These are phyloP conservation scores for Amphiura filiformis DNA, from an alignment of 35 echinoderm and acorn worm species.

Conservation along the genomic window DNA sequence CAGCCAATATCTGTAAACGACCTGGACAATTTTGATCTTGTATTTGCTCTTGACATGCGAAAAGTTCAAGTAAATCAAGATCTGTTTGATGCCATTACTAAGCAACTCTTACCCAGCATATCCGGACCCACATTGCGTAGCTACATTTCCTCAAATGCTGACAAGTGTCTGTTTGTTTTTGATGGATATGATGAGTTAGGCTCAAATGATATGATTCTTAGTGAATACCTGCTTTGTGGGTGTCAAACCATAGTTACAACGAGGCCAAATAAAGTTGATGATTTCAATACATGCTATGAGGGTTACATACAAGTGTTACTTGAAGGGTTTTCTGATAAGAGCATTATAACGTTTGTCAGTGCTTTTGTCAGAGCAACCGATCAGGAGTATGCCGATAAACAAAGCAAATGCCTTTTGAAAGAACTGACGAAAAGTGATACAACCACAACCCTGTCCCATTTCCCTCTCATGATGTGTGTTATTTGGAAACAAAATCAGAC, in stretches of 20 bases:
- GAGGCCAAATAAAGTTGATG: neutral
- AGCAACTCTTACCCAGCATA: neutral
- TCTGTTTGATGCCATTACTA: neutral
- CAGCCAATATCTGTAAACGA: neutral
- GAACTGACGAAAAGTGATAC: neutral
- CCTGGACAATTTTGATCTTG: neutral
- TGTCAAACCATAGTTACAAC: neutral
- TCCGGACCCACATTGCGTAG: neutral
- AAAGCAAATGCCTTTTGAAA: neutral
- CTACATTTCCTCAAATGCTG: neutral
- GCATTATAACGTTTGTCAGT: neutral
- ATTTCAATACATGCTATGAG: neutral
- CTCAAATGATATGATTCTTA: neutral
- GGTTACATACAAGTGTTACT: neutral
- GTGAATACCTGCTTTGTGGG: neutral
- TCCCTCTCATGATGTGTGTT: neutral
- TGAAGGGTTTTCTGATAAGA: neutral
- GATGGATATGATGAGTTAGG: neutral
- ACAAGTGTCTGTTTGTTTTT: neutral
- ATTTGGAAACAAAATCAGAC: neutral
- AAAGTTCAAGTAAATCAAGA: neutral
- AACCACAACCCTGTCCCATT: neutral
- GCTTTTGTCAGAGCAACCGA: neutral
- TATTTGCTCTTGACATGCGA: neutral
- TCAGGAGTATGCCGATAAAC: neutral